Evolutionary conservation across 2,888 invertebrate genomes (phyloP).

Genomic region (Timema cristinae): DNA sequence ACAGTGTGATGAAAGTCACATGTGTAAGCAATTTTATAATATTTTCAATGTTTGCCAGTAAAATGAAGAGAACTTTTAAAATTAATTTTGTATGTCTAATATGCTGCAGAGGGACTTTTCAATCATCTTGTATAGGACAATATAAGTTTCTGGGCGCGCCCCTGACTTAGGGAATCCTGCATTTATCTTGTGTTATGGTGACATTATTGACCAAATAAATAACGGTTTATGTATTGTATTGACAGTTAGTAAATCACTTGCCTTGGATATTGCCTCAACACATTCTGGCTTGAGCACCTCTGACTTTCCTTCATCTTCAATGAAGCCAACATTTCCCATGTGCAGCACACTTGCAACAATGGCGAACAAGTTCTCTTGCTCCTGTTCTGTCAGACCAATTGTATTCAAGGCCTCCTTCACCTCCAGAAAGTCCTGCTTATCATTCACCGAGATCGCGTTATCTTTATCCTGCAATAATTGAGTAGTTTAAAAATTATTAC

Average conservation of each 20-base stretch:
- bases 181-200: not conserved
- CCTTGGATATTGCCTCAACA: conserved; percentile 63
- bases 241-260: conserved; percentile 42
- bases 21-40: too few species aligned
- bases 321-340: conserved; percentile 80
- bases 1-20: too few species aligned
- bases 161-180: too few species aligned
- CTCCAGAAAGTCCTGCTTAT: conserved; percentile 63
- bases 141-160: not conserved
- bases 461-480: conserved; percentile 46
- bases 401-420: conserved; percentile 71
- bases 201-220: not conserved
- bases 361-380: conserved; percentile 71
- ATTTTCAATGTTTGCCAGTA: too few species aligned
- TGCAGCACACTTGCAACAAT: conserved; percentile 83
- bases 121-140: not conserved
- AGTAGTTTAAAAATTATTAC: not conserved
- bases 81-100: not conserved
- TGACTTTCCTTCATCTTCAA: conserved; percentile 66
- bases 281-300: conserved; percentile 63
- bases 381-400: conserved; percentile 67
- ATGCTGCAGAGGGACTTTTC: not conserved
- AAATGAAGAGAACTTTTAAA: too few species aligned
- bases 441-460: conserved; percentile 50
- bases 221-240: not conserved